Evolutionary conservation across 2,797 vertebrate genomes (phyloP), one percentile per base, ranked within the genome.

Genomic region (Merluccius polli): DNA sequence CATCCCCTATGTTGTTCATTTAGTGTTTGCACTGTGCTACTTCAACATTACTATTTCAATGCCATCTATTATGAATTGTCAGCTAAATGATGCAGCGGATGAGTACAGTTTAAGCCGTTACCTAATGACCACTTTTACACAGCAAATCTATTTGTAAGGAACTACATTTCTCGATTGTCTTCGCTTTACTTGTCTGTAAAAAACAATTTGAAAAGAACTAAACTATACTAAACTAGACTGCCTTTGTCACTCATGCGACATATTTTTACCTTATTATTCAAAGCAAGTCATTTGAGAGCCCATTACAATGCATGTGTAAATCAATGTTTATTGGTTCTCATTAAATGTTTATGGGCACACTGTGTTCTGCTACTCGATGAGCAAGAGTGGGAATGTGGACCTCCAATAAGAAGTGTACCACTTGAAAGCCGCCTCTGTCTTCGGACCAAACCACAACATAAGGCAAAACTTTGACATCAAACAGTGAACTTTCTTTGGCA

Each of bases 41-140:
- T 71, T n/a, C 48, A n/a, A 21, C 48, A 52, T n/a, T 52, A 52
- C 32, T 24, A 24, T 29, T 69, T 77, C 65, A 83, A 80, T 79
- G 41, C 52, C 35, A 63, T 71, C 24, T 30, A 73, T 75, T 27
- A 36, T 75, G 65, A 44, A 44, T 15, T 44, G 41, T 12, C 41
- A 44, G 41, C 41, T 16, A 15, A 44, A 44, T 44, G 13, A 44
- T 44, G 41, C 41, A 44, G 73, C 44, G n/a, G 68, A 38, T 72
- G 59, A 68, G n/a, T 32, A 35, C 73, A 76, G 44, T 44, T 35
- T 65, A 68, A 74, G 75, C 5, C 0, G 31, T n/a, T 52, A 21
- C 48, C 21, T 52, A 21, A 52, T 52, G 48, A 52, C 48, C 44
- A 44, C 33, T 8, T 38, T 12, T 7, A 38, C 36, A 38, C 36